Evolutionary conservation across 2,113 vertebrate species (phyloP), one percentile per base, ranked within the genome.

Genomic region (Ptilorrhoa leucosticta): DNA sequence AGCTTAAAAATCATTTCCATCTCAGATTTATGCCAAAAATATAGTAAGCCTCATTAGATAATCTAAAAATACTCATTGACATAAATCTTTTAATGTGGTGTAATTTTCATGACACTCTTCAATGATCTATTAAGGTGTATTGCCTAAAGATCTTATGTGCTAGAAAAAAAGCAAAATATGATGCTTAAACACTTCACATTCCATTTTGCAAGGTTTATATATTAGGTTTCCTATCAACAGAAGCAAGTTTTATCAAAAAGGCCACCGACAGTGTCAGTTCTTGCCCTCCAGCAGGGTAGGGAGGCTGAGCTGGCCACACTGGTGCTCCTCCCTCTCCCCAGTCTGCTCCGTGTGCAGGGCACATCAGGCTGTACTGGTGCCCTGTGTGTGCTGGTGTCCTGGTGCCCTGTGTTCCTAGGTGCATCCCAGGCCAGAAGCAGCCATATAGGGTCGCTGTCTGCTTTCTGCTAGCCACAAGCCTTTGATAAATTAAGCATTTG

Each of bases 351-450:
- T 15, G 11, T 22, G 58, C 15, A 16, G 33, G 9, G 13, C 60
- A 57, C 50, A 57, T 31, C 35, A 17, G 26, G 30, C 47, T 91
- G 42, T 14, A 37, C 66, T 1, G 1, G 6, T n/a, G 37, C 22
- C 30, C 15, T 2, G 0, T 23, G 22, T 47, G 11, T 72, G 24
- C 37, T 1, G 1, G 6, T n/a, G 11, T 72, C 27, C 37, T 1
- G 1, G 6, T n/a, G 37, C 22, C 30, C 15, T 2, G 0, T 23
- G 22, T 47, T 70, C 51, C 65, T 19, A 24, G 75, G 39, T 1
- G 2, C 10, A 39, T 28, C 10, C 19, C 33, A 58, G 65, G 16
- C 18, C 47, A 53, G 31, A 6, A 73, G 10, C 11, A 71, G 24
- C 8, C 23, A 7, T 13, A 2, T 0, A 58, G 23, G 15, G 14